phyloP scores from a whole-genome alignment of 92 coral and sea anemone species.

The Epizoanthus fatuus region DNA sequence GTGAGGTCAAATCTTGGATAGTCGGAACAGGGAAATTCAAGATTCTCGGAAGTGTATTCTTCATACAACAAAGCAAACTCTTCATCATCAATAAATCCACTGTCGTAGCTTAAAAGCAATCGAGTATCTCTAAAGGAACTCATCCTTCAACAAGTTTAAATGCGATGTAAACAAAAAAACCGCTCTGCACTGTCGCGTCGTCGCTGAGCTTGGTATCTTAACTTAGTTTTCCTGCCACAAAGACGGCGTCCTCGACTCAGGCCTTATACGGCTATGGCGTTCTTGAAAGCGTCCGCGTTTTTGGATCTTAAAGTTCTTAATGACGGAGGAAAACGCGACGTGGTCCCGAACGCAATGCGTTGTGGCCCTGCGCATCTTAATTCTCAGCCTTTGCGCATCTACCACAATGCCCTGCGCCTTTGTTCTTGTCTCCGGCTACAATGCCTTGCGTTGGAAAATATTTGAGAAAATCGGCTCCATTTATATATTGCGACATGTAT shows the following conservation, averaged over 20 bases:
- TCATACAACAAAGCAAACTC: slow-evolving; percentile 17
- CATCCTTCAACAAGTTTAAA: background rate
- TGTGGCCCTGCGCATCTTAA: too few species aligned
- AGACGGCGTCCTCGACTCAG: slow-evolving; percentile 42
- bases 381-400: too few species aligned
- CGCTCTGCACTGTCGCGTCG: slow-evolving; percentile 15
- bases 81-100: slow-evolving; percentile 17
- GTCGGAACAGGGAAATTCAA: slow-evolving; percentile 24
- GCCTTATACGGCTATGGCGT: background rate
- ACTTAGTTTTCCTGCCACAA: slow-evolving; percentile 48
- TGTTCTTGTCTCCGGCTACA: too few species aligned
- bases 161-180: background rate
- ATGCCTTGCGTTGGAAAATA: too few species aligned
- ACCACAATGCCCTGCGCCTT: too few species aligned
- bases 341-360: too few species aligned
- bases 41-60: slow-evolving; percentile 38
- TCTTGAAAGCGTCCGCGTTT: too few species aligned
- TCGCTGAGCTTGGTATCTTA: slow-evolving; percentile 6
- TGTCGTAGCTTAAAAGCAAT: slow-evolving; percentile 20
- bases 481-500: too few species aligned
- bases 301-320: too few species aligned
- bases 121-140: slow-evolving; percentile 38
- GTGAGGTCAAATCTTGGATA: too few species aligned
- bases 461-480: too few species aligned
- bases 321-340: too few species aligned